A percentile compares a stretch with the other conserved stretches of the same genome.
phyloP scores from a whole-genome alignment of 2,888 invertebrate species.

The Ichneumon xanthorius region DNA sequence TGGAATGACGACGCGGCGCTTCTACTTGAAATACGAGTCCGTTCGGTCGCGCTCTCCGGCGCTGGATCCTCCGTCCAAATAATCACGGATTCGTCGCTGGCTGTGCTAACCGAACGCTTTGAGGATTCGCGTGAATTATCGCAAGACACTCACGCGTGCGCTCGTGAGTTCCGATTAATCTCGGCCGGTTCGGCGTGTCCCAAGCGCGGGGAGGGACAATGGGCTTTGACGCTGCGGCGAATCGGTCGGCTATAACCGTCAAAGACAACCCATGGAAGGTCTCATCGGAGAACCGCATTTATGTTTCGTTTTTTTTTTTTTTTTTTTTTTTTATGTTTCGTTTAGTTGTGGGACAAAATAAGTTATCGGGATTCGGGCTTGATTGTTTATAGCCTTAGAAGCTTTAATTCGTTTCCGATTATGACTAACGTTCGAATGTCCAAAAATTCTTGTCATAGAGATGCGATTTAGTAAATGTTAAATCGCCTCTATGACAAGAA shows the following conservation, averaged over 20 bases:
- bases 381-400: no score
- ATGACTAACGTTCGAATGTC: no score
- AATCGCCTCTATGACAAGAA: no score
- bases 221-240: background rate
- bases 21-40: constrained; percentile 46
- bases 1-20: constrained; percentile 45
- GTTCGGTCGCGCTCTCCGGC: constrained; percentile 18
- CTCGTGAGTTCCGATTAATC: background rate
- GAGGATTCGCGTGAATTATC: constrained; percentile 46
- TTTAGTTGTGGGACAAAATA: constrained; percentile 2
- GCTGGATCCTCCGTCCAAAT: constrained; percentile 30
- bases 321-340: background rate
- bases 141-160: constrained; percentile 2
- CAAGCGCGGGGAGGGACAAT: background rate
- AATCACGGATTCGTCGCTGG: constrained; percentile 50
- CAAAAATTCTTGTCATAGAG: background rate
- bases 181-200: background rate
- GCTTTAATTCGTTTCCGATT: no score
- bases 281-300: background rate
- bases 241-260: background rate
- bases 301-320: constrained; percentile 17
- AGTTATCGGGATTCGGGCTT: no score
- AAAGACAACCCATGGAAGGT: background rate
- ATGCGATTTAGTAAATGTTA: background rate
- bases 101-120: constrained; percentile 21